These are phyloP conservation scores for Anguilla obscura DNA, from an alignment of 2,797 vertebrate genomes.

Conservation along the genomic window DNA sequence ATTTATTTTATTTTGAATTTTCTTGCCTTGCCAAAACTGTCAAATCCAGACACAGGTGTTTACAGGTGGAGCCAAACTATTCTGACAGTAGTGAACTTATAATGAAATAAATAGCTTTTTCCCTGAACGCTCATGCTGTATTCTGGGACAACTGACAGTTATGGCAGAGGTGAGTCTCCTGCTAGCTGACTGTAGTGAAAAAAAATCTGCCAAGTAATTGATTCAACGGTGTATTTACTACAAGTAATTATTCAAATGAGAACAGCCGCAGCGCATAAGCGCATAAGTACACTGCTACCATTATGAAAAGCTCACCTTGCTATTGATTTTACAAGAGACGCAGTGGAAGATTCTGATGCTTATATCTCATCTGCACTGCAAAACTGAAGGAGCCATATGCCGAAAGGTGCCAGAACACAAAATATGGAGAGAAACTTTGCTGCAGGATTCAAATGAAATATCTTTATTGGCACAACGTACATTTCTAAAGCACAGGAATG, in stretches of 20 bases:
- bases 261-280: background rate
- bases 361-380: background rate
- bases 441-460: background rate
- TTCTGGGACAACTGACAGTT: background rate
- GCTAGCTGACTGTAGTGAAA: background rate
- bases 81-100: background rate
- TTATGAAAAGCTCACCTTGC: background rate
- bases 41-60: background rate
- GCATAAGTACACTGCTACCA: background rate
- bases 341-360: background rate
- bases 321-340: background rate
- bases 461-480: no score
- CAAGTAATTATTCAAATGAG: background rate
- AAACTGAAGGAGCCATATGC: background rate
- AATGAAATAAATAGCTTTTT: background rate
- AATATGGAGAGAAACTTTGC: background rate
- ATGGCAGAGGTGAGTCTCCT: background rate
- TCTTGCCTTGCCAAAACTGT: slow-evolving; percentile 1
- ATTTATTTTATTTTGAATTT: background rate
- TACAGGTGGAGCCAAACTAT: background rate
- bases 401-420: background rate
- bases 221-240: background rate
- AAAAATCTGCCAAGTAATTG: background rate
- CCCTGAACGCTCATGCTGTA: background rate
- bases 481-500: no score